Percentiles rank a stretch among this genome's conserved stretches.
Evolutionary conservation across 2,113 vertebrate genomes (phyloP).

Genomic region (Osmerus mordax): DNA sequence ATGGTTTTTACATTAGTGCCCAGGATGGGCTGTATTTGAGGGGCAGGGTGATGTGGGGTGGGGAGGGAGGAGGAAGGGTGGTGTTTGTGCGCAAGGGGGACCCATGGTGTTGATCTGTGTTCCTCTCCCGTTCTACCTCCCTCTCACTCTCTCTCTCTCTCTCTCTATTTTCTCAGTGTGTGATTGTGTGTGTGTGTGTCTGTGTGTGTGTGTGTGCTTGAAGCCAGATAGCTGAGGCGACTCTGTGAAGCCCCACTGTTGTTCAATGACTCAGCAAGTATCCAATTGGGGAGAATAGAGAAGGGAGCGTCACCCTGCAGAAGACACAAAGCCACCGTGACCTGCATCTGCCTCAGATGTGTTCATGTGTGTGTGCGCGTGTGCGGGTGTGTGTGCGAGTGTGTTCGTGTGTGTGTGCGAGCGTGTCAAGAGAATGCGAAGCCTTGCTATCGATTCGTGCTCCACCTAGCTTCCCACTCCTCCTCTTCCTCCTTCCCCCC

Average conservation of each 20-base stretch:
- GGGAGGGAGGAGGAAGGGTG: too few relatives aligned
- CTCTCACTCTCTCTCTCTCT: not conserved
- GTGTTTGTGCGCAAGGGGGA: too few relatives aligned
- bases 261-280: conserved; percentile 43
- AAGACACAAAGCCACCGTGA: not conserved
- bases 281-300: conserved; percentile 49
- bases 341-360: conserved; percentile 20
- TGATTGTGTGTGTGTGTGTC: conserved; percentile 10
- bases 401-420: not conserved
- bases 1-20: too few relatives aligned
- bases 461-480: conserved; percentile 7
- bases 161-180: conserved; percentile 27
- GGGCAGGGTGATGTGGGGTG: too few relatives aligned
- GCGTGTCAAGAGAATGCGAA: not conserved
- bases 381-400: too few relatives aligned
- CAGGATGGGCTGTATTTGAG: too few relatives aligned
- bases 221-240: too few relatives aligned
- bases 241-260: conserved; percentile 4
- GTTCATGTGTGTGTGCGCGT: too few relatives aligned
- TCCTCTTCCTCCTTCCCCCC: not conserved
- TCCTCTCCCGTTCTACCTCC: not conserved
- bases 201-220: not conserved
- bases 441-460: not conserved
- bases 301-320: conserved; percentile 17
- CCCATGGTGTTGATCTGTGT: too few relatives aligned